Conservation (phyloP, 2,888 invertebrate genomes). For the Stomorhina lunata region DNA sequence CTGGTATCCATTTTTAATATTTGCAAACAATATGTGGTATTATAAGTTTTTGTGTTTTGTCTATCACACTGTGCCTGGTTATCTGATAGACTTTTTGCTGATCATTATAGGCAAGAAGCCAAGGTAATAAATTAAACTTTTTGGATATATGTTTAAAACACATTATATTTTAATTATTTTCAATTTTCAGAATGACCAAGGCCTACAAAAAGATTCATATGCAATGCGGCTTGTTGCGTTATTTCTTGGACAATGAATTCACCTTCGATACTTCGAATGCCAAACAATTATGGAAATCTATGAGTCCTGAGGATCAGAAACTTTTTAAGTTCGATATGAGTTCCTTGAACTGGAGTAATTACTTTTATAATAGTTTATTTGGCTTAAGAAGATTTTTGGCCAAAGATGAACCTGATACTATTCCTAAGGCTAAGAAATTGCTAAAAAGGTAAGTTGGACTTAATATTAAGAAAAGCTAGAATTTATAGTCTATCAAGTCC, state of each 20-base stretch:
- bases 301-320: slow-evolving; percentile 79
- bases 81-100: slow-evolving; percentile 81
- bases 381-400: slow-evolving; percentile 89
- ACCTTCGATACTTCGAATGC: slow-evolving; percentile 84
- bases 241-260: slow-evolving; percentile 89
- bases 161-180: neutral
- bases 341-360: slow-evolving; percentile 84
- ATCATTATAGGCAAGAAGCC: slow-evolving; percentile 68
- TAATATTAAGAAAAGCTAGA: neutral
- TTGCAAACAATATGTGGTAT: slow-evolving; percentile 79
- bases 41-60: slow-evolving; percentile 81
- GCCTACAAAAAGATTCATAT: slow-evolving; percentile 90
- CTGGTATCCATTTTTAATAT: slow-evolving; percentile 84
- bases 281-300: slow-evolving; percentile 77
- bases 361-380: slow-evolving; percentile 81
- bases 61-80: slow-evolving; percentile 84
- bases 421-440: slow-evolving; percentile 83
- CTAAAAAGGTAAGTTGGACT: slow-evolving; percentile 81
- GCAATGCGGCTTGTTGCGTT: slow-evolving; percentile 86
- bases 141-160: neutral
- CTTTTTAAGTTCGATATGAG: slow-evolving; percentile 88
- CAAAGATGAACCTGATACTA: slow-evolving; percentile 87
- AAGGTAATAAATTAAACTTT: slow-evolving; percentile 73
- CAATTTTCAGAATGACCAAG: slow-evolving; percentile 84
- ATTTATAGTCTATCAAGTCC: too few species aligned